phyloP scores from a whole-genome alignment of 2,888 invertebrate species.

The Melanophora roralis region DNA sequence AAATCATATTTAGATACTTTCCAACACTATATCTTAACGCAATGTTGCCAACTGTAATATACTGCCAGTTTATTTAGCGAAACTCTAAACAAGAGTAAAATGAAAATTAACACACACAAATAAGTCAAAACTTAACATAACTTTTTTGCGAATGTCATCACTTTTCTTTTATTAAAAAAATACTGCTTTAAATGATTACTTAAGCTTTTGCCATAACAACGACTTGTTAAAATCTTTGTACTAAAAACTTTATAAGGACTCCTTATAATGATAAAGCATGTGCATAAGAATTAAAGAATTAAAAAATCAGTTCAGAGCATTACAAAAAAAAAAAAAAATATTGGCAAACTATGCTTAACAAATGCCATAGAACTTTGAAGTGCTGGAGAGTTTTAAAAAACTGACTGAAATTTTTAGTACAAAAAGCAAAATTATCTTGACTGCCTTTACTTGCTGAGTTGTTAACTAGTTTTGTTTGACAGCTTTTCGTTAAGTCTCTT shows the following conservation, averaged over 20 bases:
- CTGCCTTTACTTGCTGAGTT: constrained; percentile 5
- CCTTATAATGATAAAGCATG: constrained; percentile 2
- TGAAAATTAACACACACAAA: no score
- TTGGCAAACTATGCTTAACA: constrained; percentile 3
- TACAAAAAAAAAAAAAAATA: constrained; percentile 15
- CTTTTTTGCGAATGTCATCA: background rate
- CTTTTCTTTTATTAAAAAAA: background rate
- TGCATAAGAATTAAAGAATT: background rate
- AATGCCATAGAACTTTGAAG: constrained; percentile 50
- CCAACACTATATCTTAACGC: no score
- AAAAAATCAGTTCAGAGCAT: background rate
- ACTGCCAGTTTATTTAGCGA: no score
- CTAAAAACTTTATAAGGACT: background rate
- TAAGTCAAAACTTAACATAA: no score
- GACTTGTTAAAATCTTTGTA: background rate
- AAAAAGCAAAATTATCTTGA: constrained; percentile 22
- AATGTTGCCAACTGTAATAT: no score
- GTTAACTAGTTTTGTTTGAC: constrained; percentile 1
- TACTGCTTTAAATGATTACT: background rate
- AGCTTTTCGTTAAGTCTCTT: background rate
- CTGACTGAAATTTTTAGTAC: background rate
- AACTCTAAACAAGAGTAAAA: no score
- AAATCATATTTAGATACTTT: no score
- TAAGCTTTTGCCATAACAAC: background rate
- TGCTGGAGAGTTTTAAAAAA: constrained; percentile 14